These are phyloP conservation scores for Halesus radiatus DNA, from an alignment of 1,140 invertebrate species.

Conservation along the genomic window DNA sequence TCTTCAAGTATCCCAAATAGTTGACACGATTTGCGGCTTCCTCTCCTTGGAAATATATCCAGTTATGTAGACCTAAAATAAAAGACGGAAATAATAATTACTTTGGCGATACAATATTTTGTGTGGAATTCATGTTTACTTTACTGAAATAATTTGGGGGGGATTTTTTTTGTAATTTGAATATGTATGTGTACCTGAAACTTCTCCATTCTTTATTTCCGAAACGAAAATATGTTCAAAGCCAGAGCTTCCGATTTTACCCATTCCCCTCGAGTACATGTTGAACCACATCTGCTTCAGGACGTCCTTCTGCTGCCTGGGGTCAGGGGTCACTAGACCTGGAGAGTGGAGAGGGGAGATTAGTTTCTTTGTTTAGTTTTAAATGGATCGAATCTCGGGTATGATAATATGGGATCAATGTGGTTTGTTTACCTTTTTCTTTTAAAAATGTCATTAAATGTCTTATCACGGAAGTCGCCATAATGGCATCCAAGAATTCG, in stretches of 20 bases:
- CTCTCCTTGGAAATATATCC: constrained; percentile 86
- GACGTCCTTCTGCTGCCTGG: constrained; percentile 78
- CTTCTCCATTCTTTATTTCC: constrained; percentile 83
- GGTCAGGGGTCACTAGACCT: constrained; percentile 73
- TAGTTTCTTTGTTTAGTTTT: too few species aligned
- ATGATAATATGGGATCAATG: background rate
- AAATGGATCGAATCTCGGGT: background rate
- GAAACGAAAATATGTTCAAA: constrained; percentile 92
- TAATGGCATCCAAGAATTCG: constrained; percentile 80
- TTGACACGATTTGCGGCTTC: constrained; percentile 77
- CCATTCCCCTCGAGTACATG: constrained; percentile 82
- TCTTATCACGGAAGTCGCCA: constrained; percentile 82
- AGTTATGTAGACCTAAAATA: constrained; percentile 85
- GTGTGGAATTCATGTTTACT: too few species aligned
- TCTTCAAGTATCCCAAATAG: constrained; percentile 86
- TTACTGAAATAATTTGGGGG: too few species aligned
- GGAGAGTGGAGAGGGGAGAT: constrained; percentile 36
- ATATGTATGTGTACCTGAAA: constrained; percentile 68
- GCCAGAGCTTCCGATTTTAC: constrained; percentile 83
- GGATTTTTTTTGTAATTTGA: too few species aligned
- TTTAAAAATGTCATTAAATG: constrained; percentile 80
- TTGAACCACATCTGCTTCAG: constrained; percentile 86
- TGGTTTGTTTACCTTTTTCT: constrained; percentile 72
- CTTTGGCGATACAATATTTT: too few species aligned
- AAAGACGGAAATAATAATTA: background rate